A percentile compares a stretch with the other conserved stretches of the same genome.
Evolutionary conservation across 2,888 invertebrate genomes (phyloP).

Genomic region (Drosophila neotestacea): DNA sequence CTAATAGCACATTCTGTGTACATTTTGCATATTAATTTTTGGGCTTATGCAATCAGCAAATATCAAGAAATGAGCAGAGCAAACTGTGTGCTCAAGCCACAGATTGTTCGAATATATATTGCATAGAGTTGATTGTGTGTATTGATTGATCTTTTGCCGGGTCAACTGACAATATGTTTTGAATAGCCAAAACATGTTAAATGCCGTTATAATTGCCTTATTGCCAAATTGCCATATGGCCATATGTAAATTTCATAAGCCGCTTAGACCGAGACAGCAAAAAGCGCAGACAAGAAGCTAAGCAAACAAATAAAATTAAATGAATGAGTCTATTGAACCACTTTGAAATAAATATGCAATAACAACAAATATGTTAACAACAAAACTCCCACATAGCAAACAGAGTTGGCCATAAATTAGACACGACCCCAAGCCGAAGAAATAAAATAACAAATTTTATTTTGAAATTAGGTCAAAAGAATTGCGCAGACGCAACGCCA

Average conservation of each 20-base stretch:
- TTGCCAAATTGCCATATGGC: constrained; percentile 20
- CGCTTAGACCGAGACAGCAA: constrained; percentile 38
- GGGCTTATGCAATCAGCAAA: constrained; percentile 42
- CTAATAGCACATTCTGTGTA: constrained; percentile 60
- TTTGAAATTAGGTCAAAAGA: constrained; percentile 71
- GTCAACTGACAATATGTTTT: constrained; percentile 23
- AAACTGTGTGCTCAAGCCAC: background rate
- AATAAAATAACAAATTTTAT: constrained; percentile 40
- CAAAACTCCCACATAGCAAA: constrained; percentile 52
- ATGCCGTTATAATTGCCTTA: constrained; percentile 47
- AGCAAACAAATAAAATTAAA: constrained; percentile 39
- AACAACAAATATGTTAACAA: constrained; percentile 17
- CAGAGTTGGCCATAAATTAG: constrained; percentile 53
- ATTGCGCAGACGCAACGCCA: constrained; percentile 64
- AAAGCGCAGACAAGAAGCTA: constrained; percentile 41
- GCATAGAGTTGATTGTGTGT: background rate
- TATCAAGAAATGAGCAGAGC: constrained; percentile 10
- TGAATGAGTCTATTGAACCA: constrained; percentile 51
- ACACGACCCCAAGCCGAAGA: constrained; percentile 22
- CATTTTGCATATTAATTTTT: constrained; percentile 55
- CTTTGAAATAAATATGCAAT: constrained; percentile 29
- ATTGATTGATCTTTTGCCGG: constrained; percentile 38
- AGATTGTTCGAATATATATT: background rate
- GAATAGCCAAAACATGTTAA: constrained; percentile 29
- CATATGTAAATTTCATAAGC: constrained; percentile 56